phyloP scores from a whole-genome alignment of 2,113 vertebrate genomes.

The Pogona vitticeps region DNA sequence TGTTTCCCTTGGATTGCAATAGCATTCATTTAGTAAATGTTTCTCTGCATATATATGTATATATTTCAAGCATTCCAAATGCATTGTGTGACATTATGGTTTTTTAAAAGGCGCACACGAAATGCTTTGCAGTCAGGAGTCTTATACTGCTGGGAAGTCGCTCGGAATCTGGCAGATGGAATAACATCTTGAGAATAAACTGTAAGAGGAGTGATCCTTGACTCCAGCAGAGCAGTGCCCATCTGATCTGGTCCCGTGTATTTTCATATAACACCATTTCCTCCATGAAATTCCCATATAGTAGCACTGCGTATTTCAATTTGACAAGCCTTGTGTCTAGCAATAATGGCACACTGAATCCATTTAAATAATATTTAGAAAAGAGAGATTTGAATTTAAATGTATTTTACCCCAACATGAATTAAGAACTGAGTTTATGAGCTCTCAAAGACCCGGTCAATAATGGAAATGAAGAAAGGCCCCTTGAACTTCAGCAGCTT shows the following conservation, averaged over 20 bases:
- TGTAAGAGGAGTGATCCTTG: constrained; percentile 42
- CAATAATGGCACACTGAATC: constrained; percentile 40
- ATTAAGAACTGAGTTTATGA: constrained; percentile 50
- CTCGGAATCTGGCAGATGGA: background rate
- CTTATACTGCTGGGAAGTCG: background rate
- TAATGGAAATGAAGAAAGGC: constrained; percentile 47
- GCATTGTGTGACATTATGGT: background rate
- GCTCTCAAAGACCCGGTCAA: constrained; percentile 26
- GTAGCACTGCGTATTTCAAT: constrained; percentile 23
- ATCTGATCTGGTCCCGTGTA: background rate
- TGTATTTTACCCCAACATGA: constrained; percentile 33
- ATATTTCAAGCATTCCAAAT: background rate
- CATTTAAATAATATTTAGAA: constrained; percentile 42
- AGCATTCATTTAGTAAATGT: background rate
- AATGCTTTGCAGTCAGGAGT: background rate
- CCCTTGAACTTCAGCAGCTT: constrained; percentile 48
- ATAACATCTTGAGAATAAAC: constrained; percentile 20
- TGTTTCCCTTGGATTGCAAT: background rate
- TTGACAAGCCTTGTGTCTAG: constrained; percentile 2
- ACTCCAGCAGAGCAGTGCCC: constrained; percentile 1
- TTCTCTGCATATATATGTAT: background rate
- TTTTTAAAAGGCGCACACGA: background rate
- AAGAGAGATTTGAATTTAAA: constrained; percentile 37
- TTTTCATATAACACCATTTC: constrained; percentile 20
- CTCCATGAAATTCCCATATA: constrained; percentile 19